Evolutionary conservation across 2,113 vertebrate genomes (phyloP), one percentile per base, ranked within the genome.

Genomic region (Prionailurus viverrinus): DNA sequence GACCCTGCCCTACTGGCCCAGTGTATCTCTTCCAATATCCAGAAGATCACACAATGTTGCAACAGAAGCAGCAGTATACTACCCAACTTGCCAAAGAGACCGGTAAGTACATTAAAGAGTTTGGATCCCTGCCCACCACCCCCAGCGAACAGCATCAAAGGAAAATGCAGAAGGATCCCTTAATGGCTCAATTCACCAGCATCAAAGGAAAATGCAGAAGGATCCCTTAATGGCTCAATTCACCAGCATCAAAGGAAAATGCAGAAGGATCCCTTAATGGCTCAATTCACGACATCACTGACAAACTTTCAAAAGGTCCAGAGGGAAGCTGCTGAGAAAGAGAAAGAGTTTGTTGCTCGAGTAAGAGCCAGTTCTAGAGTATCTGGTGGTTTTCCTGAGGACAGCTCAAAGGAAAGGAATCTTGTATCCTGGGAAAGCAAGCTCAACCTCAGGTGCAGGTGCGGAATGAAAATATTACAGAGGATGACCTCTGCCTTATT

Each of bases 71-170:
- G 98, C 99, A 99, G 45, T 99, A 99, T 91, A 99, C 99, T 41
- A 99, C 99, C 98, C 99, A 99, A 23, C 99, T 99, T 71, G 99
- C 99, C 87, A 99, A 99, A 98, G 99, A 99, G 96, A 99, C 99
- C 14, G 99, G 99, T 98, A 99, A 98, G 97, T 99, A 99, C 93
- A 99, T 99, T 95, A 99, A 99, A 97, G 98, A 99, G n/a, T 99
- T 99, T 98, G 99, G 99, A 96, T 98, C 99, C 41, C 98, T 99
- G 97, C 99, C 99, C 78, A 99, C 99, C 10, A 98, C 99, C 29
- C 98, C 98, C 73, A 98, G 98, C 65, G 99, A 99, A 98, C 99
- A 99, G 99, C 99, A 99, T 89, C 99, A 99, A 97, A 99, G 99
- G 79, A 99, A 99, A 98, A 98, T 99, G 89, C 99, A 99, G 98